Percentiles rank a stretch among this genome's conserved stretches.
These are phyloP conservation scores for Zoanthus sociatus DNA, from an alignment of 92 coral and sea anemone genomes.

Conservation along the genomic window DNA sequence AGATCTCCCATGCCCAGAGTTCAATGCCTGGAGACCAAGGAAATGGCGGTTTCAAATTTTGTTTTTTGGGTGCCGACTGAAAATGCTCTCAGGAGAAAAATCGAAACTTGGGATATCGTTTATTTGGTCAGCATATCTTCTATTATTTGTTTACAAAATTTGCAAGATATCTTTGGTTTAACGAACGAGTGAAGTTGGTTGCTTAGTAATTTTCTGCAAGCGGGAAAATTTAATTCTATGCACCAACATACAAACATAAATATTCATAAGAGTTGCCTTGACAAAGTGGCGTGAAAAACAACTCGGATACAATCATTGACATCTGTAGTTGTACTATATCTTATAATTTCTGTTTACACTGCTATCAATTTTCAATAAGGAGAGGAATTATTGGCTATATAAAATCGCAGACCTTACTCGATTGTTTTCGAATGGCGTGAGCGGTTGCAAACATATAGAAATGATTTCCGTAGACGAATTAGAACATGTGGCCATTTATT, in stretches of 20 bases:
- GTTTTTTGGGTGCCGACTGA: not conserved
- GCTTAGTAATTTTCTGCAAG: conserved; percentile 2
- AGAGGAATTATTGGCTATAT: not conserved
- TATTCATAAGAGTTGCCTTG: conserved; percentile 53
- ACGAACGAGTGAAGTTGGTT: not conserved
- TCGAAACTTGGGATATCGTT: not conserved
- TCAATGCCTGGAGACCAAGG: not conserved
- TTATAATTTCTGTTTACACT: not conserved
- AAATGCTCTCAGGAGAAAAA: not conserved
- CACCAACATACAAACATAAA: not conserved
- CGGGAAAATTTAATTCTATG: conserved; percentile 27
- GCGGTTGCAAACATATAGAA: not conserved
- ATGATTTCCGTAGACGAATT: not conserved
- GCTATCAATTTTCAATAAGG: not conserved
- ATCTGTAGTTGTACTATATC: not conserved
- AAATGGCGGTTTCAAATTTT: conserved; percentile 4
- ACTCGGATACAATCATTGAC: conserved; percentile 5
- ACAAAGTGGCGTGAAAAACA: conserved; percentile 50
- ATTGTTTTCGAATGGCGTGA: not conserved
- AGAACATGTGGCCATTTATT: not conserved
- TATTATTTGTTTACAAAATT: not conserved
- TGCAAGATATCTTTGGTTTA: not conserved
- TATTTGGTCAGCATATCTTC: not conserved
- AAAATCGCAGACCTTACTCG: not conserved
- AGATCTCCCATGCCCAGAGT: not conserved